Conservation (phyloP, 2,888 invertebrate species). For the Rotaria macrura region DNA sequence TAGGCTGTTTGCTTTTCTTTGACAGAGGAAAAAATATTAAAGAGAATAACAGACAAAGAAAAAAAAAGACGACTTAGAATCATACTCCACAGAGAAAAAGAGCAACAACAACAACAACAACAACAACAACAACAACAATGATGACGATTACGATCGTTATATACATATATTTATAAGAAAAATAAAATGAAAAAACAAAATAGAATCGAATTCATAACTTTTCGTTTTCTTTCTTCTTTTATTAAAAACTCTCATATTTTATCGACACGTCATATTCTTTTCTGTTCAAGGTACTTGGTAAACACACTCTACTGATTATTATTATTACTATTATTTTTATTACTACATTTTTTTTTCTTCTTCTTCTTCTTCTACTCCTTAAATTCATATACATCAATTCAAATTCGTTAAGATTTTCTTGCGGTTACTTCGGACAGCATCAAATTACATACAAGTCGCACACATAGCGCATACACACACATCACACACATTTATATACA, state of each 20-base stretch:
- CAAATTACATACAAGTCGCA: not conserved
- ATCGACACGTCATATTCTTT: not conserved
- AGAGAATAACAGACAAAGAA: not conserved
- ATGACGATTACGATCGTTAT: not conserved
- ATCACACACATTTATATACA: not conserved
- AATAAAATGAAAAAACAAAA: not conserved
- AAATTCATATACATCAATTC: not conserved
- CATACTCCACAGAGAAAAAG: not conserved
- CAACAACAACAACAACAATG: too few relatives aligned
- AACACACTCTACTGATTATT: not conserved
- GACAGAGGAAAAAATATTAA: not conserved
- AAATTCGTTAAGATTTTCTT: not conserved
- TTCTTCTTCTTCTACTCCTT: not conserved
- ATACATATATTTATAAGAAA: not conserved
- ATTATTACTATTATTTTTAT: not conserved
- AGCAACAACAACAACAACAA: too few relatives aligned
- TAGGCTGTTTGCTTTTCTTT: not conserved
- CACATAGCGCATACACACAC: not conserved
- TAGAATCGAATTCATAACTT: not conserved
- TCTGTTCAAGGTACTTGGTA: not conserved
- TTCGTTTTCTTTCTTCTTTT: not conserved
- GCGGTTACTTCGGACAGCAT: not conserved
- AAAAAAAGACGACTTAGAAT: not conserved
- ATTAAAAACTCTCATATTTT: not conserved
- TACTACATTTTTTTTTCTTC: not conserved